These are phyloP conservation scores for Dicyrtomina minuta DNA, from an alignment of 2,888 invertebrate species.

Conservation along the genomic window DNA sequence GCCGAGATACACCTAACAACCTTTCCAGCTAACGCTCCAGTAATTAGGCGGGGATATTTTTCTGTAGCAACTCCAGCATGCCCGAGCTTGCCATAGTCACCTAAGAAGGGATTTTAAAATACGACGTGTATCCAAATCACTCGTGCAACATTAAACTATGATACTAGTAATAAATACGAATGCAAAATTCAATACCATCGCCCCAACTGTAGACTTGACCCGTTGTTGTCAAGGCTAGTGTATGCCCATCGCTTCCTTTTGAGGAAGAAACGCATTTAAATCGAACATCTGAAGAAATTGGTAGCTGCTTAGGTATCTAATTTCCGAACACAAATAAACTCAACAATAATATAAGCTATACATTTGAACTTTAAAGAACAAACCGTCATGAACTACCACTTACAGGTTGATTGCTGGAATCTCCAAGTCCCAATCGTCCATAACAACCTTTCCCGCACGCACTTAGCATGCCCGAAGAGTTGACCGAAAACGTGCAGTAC, in stretches of 20 bases:
- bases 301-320: constrained; percentile 63
- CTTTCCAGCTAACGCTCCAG: constrained; percentile 59
- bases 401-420: constrained; percentile 64
- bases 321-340: too few species aligned
- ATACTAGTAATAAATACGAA: background rate
- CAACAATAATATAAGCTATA: too few species aligned
- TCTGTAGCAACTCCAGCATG: constrained; percentile 62
- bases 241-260: constrained; percentile 64
- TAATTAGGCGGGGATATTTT: constrained; percentile 62
- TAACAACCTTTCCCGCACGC: constrained; percentile 68
- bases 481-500: constrained; percentile 66
- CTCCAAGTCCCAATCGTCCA: constrained; percentile 66
- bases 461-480: constrained; percentile 63
- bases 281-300: constrained; percentile 58
- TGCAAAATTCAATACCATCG: constrained; percentile 56
- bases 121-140: too few species aligned
- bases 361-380: too few species aligned
- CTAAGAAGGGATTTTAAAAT: too few species aligned
- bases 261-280: constrained; percentile 62
- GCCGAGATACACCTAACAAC: constrained; percentile 61
- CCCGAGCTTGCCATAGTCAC: constrained; percentile 64
- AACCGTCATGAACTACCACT: too few species aligned
- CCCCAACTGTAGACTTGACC: constrained; percentile 64
- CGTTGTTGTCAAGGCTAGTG: constrained; percentile 61
- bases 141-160: too few species aligned